Evolutionary conservation across 30 jellyfish, hydroid and myxozoan species (phyloP).

Genomic region (Turritopsis rubra): DNA sequence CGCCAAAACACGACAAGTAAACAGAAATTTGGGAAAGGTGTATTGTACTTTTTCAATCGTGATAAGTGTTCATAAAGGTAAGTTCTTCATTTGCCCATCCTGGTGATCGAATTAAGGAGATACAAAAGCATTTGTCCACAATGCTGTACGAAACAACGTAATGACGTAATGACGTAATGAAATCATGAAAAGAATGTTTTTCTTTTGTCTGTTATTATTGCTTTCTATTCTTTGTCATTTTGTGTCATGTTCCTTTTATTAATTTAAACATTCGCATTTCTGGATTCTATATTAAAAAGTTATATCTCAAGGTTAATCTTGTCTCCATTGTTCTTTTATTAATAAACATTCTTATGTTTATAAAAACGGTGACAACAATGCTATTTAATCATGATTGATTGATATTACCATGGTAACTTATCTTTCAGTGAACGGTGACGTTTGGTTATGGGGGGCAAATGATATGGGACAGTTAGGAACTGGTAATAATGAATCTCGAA

Average conservation of each 20-base stretch:
- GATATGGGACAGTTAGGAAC: conserved; percentile 78
- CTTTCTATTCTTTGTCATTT: neutral
- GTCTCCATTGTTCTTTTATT: neutral
- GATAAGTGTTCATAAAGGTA: no score
- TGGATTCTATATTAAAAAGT: neutral
- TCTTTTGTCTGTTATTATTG: neutral
- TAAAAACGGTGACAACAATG: neutral
- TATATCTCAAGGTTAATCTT: neutral
- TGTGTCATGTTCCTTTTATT: neutral
- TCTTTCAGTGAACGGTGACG: conserved; percentile 65
- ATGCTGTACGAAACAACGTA: no score
- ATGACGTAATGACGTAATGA: no score
- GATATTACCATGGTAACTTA: neutral
- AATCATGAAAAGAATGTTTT: no score
- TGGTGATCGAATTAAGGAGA: no score
- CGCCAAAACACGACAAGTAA: no score
- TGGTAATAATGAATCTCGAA: conserved; percentile 41
- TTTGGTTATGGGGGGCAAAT: conserved; percentile 93
- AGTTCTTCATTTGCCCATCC: no score
- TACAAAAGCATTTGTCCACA: no score
- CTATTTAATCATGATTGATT: neutral
- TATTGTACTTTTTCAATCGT: no score
- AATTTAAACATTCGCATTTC: neutral
- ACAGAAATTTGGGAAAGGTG: no score
- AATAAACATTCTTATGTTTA: neutral